Base-by-base conservation (phyloP, 2,888 invertebrate species). In the Trissoscelio sp. region DNA sequence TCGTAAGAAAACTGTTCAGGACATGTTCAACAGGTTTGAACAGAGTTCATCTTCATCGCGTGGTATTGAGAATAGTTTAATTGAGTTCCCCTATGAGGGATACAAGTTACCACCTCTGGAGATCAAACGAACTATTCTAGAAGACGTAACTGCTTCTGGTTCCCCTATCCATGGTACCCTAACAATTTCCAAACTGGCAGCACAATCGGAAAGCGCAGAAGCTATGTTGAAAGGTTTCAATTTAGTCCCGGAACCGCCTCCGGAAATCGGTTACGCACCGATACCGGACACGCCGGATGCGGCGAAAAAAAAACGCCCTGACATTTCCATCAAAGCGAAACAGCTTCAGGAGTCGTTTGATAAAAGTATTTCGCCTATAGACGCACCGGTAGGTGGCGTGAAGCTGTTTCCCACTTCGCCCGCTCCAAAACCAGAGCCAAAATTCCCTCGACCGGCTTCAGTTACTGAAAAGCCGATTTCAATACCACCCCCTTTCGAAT, bases 241-340 rank as follows among this genome's bases (percentile, higher is more conserved):
- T 86, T 88, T 95, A 1, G 92, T 93, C 67, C 95, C 95, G 0
- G 95, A 95, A 85, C 94, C 95, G n/a, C 95, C 95, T 7, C 95
- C 95, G 34, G 94, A 95, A 91, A 94, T 95, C 53, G 94, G 94
- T 39, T 95, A 93, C 84, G 93, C 93, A 58, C 94, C 94, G 0
- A 93, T 93, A 87, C 87, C 88, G 0, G 88, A 88, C 5, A 88
- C 89, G 5, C 57, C 81, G 12, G 83, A 82, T 34, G 88, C 88
- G n/a, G 85, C 77, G 84, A 92, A 85, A 83, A 92, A 88, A 86
- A 92, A 91, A 84, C 91, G 92, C 67, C 93, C 93, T 53, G 92
- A 93, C 48, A 92, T 94, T 28, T 92, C 93, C n/a, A 92, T 93
- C 20, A 93, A 93, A 85, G 93, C 94, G 0, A 94, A 93, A 85